Base-by-base conservation (phyloP, 2,797 vertebrate genomes). In the Sebastes oblongus region DNA sequence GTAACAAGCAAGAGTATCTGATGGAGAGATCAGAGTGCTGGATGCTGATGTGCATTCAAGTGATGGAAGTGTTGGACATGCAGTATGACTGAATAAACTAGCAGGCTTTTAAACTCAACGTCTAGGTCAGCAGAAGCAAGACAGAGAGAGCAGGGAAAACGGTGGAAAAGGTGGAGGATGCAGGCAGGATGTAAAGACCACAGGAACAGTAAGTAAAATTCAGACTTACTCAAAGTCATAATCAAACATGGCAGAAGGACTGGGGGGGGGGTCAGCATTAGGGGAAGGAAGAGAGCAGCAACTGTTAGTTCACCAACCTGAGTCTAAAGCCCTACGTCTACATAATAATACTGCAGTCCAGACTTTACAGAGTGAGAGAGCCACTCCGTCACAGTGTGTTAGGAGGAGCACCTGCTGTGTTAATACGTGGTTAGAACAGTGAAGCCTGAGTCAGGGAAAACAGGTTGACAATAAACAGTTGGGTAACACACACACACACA, bases 211-310 rank as follows among this genome's bases (percentile, higher is more conserved):
- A 95, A 90, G 95, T 94, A 96, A 96, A 96, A 94, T 96, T 96
- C 95, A 95, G 96, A 99, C 98, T 99, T 99, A 99, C 98, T 99
- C 98, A 97, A 99, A 99, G 98, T 99, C 98, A 99, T 99, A 99
- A 98, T 99, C 98, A 99, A 98, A 99, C 98, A 99, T 99, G 98
- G 97, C 98, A 96, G 98, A 99, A 96, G 98, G 98, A 96, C 98
- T 99, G 34, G 97, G 95, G 95, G 97, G 95, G 97, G 96, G 94
- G 94, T 95, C 95, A 96, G 98, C 98, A 95, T 97, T 97, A 96
- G 93, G 95, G 96, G 96, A 75, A 97, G 97, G 97, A 97, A 98
- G 95, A 98, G 96, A 98, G 97, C 96, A 97, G 96, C 90, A 98
- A 95, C 97, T 94, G 97, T 99, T 99, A 99, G 97, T 98, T 96